phyloP scores from a whole-genome alignment of 1,140 invertebrate species.

The Goniozus legneri region DNA sequence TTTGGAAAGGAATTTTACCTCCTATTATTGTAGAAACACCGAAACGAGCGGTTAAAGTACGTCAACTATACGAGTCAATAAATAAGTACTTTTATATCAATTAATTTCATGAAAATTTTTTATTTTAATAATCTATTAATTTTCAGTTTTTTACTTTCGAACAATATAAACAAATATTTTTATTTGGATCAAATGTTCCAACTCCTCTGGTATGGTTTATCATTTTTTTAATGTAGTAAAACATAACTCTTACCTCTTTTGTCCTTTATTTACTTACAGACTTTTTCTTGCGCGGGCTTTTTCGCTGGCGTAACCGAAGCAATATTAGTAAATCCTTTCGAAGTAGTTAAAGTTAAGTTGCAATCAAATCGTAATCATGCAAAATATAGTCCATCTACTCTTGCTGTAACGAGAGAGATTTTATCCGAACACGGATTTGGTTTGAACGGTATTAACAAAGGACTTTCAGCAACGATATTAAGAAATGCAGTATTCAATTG shows the following conservation, averaged over 20 bases:
- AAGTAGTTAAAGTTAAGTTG: constrained; percentile 88
- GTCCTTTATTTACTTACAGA: constrained; percentile 56
- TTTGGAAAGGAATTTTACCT: constrained; percentile 90
- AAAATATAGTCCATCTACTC: constrained; percentile 68
- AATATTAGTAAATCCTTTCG: constrained; percentile 89
- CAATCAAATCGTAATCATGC: constrained; percentile 64
- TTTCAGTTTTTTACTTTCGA: constrained; percentile 86
- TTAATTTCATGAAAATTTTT: constrained; percentile 10
- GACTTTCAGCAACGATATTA: constrained; percentile 81
- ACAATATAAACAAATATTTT: constrained; percentile 83
- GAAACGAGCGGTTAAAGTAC: constrained; percentile 84
- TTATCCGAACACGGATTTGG: constrained; percentile 73
- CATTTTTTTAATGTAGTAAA: not conserved
- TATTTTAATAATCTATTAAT: constrained; percentile 28
- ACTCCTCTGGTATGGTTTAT: constrained; percentile 65
- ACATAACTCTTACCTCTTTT: not conserved
- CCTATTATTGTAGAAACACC: constrained; percentile 93
- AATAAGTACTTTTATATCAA: not conserved
- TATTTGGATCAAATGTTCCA: constrained; percentile 68
- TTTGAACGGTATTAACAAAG: constrained; percentile 77
- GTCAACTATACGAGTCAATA: constrained; percentile 13
- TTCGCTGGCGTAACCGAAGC: constrained; percentile 85
- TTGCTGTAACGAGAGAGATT: constrained; percentile 75
- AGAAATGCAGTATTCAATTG: constrained; percentile 89
- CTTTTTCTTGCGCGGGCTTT: constrained; percentile 81